These are phyloP conservation scores for Malurus cyaneus DNA, from an alignment of 2,113 vertebrate species.

Conservation along the genomic window DNA sequence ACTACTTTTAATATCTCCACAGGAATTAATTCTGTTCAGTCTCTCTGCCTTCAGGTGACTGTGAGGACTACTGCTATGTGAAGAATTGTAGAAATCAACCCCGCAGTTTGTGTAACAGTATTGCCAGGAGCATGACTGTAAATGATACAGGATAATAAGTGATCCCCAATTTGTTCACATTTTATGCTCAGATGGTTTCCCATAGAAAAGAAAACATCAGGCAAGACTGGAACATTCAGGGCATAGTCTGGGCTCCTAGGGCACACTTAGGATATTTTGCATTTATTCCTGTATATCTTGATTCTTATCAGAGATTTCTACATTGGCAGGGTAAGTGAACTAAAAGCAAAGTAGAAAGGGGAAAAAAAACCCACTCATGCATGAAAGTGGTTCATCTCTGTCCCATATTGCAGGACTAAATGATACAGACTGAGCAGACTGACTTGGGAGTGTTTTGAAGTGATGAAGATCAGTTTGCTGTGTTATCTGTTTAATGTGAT, in stretches of 20 bases:
- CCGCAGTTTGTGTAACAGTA: background rate
- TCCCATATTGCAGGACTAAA: background rate
- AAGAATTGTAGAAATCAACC: background rate
- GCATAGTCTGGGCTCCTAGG: background rate
- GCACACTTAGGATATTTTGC: background rate
- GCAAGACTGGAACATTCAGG: background rate
- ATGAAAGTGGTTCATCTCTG: background rate
- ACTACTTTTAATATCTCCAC: background rate
- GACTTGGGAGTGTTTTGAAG: background rate
- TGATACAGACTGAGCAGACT: background rate
- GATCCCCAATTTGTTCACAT: background rate
- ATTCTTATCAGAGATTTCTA: background rate
- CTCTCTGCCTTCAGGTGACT: background rate
- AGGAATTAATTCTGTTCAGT: background rate
- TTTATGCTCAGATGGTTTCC: constrained; percentile 15
- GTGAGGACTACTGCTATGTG: background rate
- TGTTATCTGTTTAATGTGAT: background rate
- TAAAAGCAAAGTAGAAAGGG: background rate
- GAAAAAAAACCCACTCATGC: background rate
- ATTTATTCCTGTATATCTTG: background rate
- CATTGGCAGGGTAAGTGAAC: background rate
- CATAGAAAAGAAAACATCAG: background rate
- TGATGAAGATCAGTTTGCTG: background rate
- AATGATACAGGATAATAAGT: background rate
- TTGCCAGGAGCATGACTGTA: background rate